Base-by-base conservation (phyloP, 2,113 vertebrate genomes). In the Noctilio leporinus region DNA sequence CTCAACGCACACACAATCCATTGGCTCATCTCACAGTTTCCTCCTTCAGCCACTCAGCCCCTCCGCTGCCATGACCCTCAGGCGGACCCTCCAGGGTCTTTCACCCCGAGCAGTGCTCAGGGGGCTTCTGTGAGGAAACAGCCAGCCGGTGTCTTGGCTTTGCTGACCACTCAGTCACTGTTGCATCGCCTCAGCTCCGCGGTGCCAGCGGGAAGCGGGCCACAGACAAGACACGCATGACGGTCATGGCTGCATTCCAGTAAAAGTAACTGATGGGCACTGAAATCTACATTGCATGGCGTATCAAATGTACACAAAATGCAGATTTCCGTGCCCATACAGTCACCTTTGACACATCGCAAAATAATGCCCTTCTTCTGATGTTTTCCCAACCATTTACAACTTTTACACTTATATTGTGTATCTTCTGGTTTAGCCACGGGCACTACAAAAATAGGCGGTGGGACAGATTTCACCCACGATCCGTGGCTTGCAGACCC, bases 231-330 rank as follows among this genome's bases (percentile, higher is more conserved):
- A 19, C 12, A 12, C 0, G 17, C 10, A 7, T 0, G 12, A 9
- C 0, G 8, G 57, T 17, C 6, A 0, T 12, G 51, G n/a, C 89
- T 8, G 49, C 3, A 3, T 15, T 28, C 26, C 10, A 1, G 7
- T 1, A 35, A 67, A 33, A 14, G 33, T n/a, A 9, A 15, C 3
- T 8, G 2, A 62, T 0, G 20, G 81, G 19, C 16, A 1, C 45
- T 11, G 33, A 57, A 8, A 30, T 38, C 4, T 30, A 49, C 62
- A 62, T 59, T 86, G 57, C 73, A 82, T 26, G n/a, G n/a, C n/a
- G n/a, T n/a, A n/a, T n/a, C n/a, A n/a, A n/a, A n/a, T n/a, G n/a
- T n/a, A n/a, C n/a, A n/a, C n/a, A n/a, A n/a, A n/a, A n/a, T n/a
- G n/a, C n/a, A n/a, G n/a, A n/a, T n/a, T n/a, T n/a, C n/a, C n/a